These are phyloP conservation scores for Saxidomus purpurata DNA, from an alignment of 1,140 invertebrate species.

Conservation along the genomic window DNA sequence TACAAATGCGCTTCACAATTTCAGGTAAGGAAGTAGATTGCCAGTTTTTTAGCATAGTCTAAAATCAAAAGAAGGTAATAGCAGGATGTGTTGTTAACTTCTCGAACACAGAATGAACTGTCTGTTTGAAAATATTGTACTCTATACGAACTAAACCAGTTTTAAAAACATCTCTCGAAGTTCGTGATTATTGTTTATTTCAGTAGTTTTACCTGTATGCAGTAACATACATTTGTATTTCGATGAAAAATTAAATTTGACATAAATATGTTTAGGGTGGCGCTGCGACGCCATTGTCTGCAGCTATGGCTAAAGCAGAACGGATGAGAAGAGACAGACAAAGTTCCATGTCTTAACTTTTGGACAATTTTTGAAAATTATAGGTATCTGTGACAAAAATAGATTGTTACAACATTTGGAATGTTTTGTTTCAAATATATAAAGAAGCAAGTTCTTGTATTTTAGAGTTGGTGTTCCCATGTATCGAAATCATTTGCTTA, in stretches of 20 bases:
- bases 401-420: background rate
- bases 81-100: conserved; percentile 10
- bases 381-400: background rate
- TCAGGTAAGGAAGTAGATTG: conserved; percentile 2
- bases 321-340: conserved; percentile 55
- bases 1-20: background rate
- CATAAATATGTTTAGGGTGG: conserved; percentile 21
- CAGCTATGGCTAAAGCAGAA: conserved; percentile 63
- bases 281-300: conserved; percentile 25
- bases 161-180: background rate
- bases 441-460: background rate
- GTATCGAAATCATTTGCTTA: background rate
- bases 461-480: background rate
- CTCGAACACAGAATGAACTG: background rate
- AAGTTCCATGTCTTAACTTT: conserved; percentile 22
- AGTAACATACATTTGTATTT: background rate
- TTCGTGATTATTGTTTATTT: background rate
- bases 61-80: background rate
- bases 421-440: background rate
- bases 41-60: background rate
- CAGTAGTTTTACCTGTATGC: background rate
- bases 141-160: background rate
- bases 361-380: background rate
- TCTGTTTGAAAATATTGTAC: background rate
- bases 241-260: background rate